These are phyloP conservation scores for Linnaemya tessellans DNA, from an alignment of 2,888 invertebrate genomes.

Conservation along the genomic window DNA sequence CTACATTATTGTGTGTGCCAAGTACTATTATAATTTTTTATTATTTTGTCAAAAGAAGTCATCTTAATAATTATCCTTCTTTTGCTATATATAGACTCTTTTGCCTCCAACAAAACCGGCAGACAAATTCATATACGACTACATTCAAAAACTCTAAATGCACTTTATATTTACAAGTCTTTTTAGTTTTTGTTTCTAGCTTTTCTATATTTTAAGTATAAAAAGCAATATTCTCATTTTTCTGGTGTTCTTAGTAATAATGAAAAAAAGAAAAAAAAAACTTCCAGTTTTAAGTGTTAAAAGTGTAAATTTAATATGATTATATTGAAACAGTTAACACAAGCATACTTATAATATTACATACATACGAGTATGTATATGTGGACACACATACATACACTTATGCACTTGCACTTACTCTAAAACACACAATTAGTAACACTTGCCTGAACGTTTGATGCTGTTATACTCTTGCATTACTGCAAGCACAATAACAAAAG, in stretches of 20 bases:
- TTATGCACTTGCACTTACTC: neutral
- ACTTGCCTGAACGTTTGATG: slow-evolving; percentile 37
- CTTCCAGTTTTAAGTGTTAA: slow-evolving; percentile 62
- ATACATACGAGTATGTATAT: neutral
- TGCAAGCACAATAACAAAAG: slow-evolving; percentile 5
- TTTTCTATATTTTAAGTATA: slow-evolving; percentile 9
- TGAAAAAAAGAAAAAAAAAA: slow-evolving; percentile 20
- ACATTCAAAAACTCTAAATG: neutral
- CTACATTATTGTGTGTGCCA: neutral
- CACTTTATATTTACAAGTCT: neutral
- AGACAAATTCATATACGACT: neutral
- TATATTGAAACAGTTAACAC: slow-evolving; percentile 62
- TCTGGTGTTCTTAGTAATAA: slow-evolving; percentile 18
- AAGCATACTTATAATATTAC: neutral
- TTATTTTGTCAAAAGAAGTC: slow-evolving; percentile 2
- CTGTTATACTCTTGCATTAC: slow-evolving; percentile 20
- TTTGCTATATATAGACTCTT: neutral
- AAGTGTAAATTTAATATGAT: slow-evolving; percentile 68
- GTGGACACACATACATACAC: too few relatives aligned
- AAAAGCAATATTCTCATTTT: slow-evolving; percentile 52
- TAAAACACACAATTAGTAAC: slow-evolving; percentile 12
- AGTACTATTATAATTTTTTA: neutral
- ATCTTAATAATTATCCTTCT: neutral
- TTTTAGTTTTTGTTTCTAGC: slow-evolving; percentile 7
- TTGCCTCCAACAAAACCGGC: neutral